Evolutionary conservation across 2,113 vertebrate species (phyloP).

Genomic region (Pipra filicauda): DNA sequence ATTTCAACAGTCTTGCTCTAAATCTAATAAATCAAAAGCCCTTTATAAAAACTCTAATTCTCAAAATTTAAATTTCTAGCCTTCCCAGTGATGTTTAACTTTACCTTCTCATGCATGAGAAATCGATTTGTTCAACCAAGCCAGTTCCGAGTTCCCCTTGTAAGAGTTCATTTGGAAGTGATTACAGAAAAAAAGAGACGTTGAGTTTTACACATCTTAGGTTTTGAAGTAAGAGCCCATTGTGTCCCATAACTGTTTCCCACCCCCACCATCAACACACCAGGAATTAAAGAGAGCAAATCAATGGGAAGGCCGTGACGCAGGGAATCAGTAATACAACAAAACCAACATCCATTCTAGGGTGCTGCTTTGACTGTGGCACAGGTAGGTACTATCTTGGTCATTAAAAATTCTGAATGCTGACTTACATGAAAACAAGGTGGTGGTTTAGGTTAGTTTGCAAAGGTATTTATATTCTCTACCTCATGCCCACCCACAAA

Average conservation of each 20-base stretch:
- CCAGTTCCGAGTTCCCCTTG: slow-evolving; percentile 58
- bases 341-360: neutral
- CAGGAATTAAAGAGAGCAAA: neutral
- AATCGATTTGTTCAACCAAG: slow-evolving; percentile 63
- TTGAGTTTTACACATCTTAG: slow-evolving; percentile 58
- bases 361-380: neutral
- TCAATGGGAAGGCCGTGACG: neutral
- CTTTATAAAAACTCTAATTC: slow-evolving; percentile 37
- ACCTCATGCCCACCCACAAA: neutral
- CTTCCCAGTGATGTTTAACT: slow-evolving; percentile 31
- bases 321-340: neutral
- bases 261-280: neutral
- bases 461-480: neutral
- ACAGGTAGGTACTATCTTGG: neutral
- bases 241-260: neutral
- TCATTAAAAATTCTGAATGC: neutral
- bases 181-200: slow-evolving; percentile 56
- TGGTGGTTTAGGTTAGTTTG: neutral
- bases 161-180: slow-evolving; percentile 73
- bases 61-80: slow-evolving; percentile 28
- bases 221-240: slow-evolving; percentile 47
- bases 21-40: slow-evolving; percentile 50
- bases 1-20: slow-evolving; percentile 33
- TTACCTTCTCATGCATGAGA: slow-evolving; percentile 46
- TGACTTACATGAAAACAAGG: neutral